Evolutionary conservation across 1,140 invertebrate genomes (phyloP), one percentile per base, ranked within the genome.

Genomic region (Procambarus virginalis): DNA sequence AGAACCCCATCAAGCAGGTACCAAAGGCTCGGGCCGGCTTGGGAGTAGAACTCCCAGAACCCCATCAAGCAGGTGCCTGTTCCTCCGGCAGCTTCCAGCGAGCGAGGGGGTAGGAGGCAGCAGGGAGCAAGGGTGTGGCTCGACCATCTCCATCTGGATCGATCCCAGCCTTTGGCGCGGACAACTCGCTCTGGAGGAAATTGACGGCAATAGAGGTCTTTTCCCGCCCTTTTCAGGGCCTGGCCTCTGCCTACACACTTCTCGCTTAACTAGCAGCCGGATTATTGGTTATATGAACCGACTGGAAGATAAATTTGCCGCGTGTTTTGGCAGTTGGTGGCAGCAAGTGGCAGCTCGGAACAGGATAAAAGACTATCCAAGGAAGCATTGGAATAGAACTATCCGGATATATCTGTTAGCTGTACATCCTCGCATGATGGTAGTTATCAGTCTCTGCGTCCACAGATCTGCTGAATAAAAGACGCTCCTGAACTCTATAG

Each of bases 121-220:
- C 77, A 46, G n/a, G 83, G 68, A 22, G 83, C n/a, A 70, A 46
- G 82, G 82, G 82, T 84, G 82, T 76, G 84, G 84, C 46, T n/a
- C 60, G 45, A 77, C 84, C 73, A 45, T 77, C 84, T 85, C 73
- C 84, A 84, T 84, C 83, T 84, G 83, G 82, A 85, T 85, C 84
- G 84, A 85, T 85, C 84, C 84, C 73, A 75, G 14, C 73, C 84
- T 77, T 80, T 77, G 73, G 73, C 84, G 84, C 84, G 84, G 84
- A 85, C 84, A 85, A 70, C 70, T 58, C 73, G 49, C 81, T n/a
- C 58, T 17, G 81, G 22, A 34, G 14, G 80, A 82, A 82, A 68
- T 82, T 68, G 80, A 82, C 80, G 80, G 80, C 55, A 82, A 68
- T 68, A 17, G 60, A n/a, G n/a, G 6, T 34, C 68, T 73, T 5